Base-by-base conservation (phyloP, 2,797 vertebrate species). In the Rhinella marina region DNA sequence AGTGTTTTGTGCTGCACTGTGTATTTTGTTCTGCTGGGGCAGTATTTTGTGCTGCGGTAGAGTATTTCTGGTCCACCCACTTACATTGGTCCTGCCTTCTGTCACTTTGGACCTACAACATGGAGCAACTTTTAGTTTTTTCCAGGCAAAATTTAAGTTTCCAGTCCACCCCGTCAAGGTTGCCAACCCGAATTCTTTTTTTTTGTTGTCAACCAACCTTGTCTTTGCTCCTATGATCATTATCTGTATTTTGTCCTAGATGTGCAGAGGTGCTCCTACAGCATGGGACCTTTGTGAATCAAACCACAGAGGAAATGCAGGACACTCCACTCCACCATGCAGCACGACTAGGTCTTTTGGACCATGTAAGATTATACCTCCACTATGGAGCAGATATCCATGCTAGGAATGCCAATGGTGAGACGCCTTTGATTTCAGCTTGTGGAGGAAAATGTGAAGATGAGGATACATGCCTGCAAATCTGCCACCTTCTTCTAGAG, bases 301-400 rank as follows among this genome's bases (percentile, higher is more conserved):
- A 90, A 78, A 87, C 87, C 0, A 93, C 93, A 0, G 93, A 94
- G 85, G 90, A 92, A 0, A 54, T n/a, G 0, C 88, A 86, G 16
- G 94, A 96, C 89, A 94, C 91, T 0, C 93, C 95, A 0, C 92
- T 96, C 90, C 95, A 96, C 7, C 82, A 95, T 88, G 96, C 94
- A 0, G 93, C 96, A 13, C 91, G 90, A 77, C 90, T 91, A 2
- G 87, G 92, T 16, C 94, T 96, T 41, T 89, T 81, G 0, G 88
- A 91, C 11, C 96, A 95, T 52, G 92, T 91, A 7, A 86, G 77
- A 64, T 94, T 96, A 83, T 96, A 95, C 89, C 92, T 96, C 80
- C 85, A 32, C 9, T 90, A 72, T 0, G 93, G 93, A 1, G 95
- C 95, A 0, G 0, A 0, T 0, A 88, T 94, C 8, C 89, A 96